A percentile compares a stretch with the other conserved stretches of the same genome.
Evolutionary conservation across 2,113 vertebrate genomes (phyloP).

Genomic region (Naja naja): DNA sequence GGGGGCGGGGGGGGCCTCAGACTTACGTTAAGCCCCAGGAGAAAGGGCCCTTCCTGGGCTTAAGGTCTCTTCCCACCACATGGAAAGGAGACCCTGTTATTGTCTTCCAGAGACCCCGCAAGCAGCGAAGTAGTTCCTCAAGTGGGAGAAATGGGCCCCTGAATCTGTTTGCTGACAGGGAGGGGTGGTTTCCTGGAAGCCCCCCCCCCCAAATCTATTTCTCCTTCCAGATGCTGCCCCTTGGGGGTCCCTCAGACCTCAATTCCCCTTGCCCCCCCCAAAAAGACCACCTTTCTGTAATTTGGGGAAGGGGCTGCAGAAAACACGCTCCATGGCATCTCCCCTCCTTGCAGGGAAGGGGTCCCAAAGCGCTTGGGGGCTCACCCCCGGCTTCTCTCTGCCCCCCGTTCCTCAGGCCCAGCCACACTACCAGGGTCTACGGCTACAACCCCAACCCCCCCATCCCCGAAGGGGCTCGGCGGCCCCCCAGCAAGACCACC

Average conservation of each 20-base stretch:
- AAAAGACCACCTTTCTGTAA: background rate
- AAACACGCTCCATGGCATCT: background rate
- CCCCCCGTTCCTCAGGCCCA: slow-evolving; percentile 45
- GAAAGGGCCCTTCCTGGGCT: background rate
- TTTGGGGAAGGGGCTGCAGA: background rate
- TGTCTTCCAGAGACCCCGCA: background rate
- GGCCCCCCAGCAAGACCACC: slow-evolving; percentile 61
- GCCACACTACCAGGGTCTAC: slow-evolving; percentile 42
- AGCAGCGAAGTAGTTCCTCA: background rate
- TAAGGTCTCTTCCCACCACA: rapidly evolving
- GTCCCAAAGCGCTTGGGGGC: rapidly evolving
- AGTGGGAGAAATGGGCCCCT: background rate
- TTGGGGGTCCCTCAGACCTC: too few species aligned
- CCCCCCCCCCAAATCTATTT: background rate
- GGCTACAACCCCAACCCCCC: slow-evolving; percentile 73
- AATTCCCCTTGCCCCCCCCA: too few species aligned
- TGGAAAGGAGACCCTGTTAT: too few species aligned
- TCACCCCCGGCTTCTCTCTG: background rate
- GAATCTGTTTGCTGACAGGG: background rate
- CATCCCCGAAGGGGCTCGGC: slow-evolving; percentile 62
- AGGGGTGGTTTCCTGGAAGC: background rate
- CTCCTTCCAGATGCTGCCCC: background rate
- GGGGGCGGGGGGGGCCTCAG: too few species aligned
- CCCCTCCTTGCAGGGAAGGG: background rate
- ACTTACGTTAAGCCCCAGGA: background rate